These are phyloP conservation scores for Mylabris phalerata DNA, from an alignment of 1,140 invertebrate species.

Conservation along the genomic window DNA sequence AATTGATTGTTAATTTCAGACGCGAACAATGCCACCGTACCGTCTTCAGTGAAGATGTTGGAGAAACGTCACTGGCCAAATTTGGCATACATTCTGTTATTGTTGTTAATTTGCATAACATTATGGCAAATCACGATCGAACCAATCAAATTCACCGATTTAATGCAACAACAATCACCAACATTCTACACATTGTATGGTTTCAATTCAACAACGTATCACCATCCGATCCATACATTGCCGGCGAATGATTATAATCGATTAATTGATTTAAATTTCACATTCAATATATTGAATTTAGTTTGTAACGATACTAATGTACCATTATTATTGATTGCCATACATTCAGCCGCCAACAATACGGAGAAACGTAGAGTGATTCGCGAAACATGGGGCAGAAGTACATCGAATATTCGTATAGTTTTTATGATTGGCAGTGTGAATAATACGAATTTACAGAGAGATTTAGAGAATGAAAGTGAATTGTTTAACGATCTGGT, in stretches of 20 bases:
- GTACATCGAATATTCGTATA: conserved; percentile 42
- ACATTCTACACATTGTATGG: conserved; percentile 17
- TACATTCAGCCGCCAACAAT: conserved; percentile 63
- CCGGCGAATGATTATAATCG: conserved; percentile 30
- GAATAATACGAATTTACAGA: conserved; percentile 40
- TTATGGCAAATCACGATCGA: conserved; percentile 3
- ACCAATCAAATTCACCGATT: not conserved
- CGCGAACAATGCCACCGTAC: too few relatives aligned
- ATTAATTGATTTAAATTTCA: conserved; percentile 34
- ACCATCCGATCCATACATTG: conserved; percentile 22
- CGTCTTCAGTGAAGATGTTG: conserved; percentile 5
- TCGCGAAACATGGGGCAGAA: conserved; percentile 60
- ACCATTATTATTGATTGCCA: conserved; percentile 52
- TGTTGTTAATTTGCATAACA: not conserved
- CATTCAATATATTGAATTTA: conserved; percentile 32
- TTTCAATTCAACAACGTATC: conserved; percentile 18
- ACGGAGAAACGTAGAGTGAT: conserved; percentile 53
- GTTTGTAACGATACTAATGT: conserved; percentile 29
- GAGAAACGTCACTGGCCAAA: conserved; percentile 2
- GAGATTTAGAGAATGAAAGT: conserved; percentile 54
- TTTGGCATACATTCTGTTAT: not conserved
- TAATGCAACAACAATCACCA: not conserved
- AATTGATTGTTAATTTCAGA: too few relatives aligned
- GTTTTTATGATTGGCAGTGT: conserved; percentile 66
- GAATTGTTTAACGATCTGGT: conserved; percentile 60